A percentile compares a stretch with the other conserved stretches of the same genome.
Evolutionary conservation across 2,888 invertebrate species (phyloP).

Genomic region (Limenitis camilla): DNA sequence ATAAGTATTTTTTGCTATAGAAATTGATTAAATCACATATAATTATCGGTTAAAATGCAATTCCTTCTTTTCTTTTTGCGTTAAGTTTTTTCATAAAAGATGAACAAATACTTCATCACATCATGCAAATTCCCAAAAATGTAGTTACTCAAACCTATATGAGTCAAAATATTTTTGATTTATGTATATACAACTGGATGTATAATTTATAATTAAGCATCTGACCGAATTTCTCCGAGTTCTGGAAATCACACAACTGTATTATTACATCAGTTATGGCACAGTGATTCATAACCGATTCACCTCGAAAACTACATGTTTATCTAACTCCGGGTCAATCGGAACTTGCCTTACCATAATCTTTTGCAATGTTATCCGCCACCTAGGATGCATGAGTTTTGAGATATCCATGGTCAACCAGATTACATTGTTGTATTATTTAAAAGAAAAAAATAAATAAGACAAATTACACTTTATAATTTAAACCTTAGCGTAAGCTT

Average conservation of each 20-base stretch:
- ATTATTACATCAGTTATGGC: slow-evolving; percentile 37
- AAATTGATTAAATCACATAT: neutral
- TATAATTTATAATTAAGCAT: neutral
- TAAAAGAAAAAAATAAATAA: no score
- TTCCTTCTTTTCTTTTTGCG: neutral
- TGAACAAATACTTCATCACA: neutral
- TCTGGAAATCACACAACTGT: slow-evolving; percentile 11
- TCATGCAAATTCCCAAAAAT: no score
- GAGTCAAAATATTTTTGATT: neutral
- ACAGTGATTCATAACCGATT: slow-evolving; percentile 41
- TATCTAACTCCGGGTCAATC: slow-evolving; percentile 27
- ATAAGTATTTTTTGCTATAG: neutral
- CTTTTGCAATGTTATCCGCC: neutral
- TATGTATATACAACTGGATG: neutral
- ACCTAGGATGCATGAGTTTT: slow-evolving; percentile 1
- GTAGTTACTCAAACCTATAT: neutral
- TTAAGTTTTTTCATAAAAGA: neutral
- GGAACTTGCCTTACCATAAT: slow-evolving; percentile 9
- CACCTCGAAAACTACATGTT: slow-evolving; percentile 29
- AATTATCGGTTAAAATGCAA: neutral
- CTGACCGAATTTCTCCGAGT: slow-evolving; percentile 13
- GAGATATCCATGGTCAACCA: neutral
- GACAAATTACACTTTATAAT: no score
- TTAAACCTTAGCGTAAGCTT: no score
- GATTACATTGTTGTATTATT: neutral